phyloP scores from a whole-genome alignment of 2,113 vertebrate species.

The Python bivittatus region DNA sequence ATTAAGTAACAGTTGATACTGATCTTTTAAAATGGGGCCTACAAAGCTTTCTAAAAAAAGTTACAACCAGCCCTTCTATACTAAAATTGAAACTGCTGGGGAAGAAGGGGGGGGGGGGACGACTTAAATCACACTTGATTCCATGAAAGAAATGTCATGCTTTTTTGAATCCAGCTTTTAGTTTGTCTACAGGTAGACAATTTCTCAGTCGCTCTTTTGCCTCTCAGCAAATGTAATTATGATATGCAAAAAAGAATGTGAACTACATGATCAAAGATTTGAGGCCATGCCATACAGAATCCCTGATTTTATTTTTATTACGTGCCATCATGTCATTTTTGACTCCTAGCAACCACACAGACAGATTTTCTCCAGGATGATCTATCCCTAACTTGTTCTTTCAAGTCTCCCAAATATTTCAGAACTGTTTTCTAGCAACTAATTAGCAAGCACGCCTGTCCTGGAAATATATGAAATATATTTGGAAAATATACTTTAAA shows the following conservation, averaged over 20 bases:
- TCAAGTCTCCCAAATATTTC: neutral
- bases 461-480: neutral
- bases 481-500: neutral
- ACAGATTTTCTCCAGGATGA: neutral
- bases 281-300: neutral
- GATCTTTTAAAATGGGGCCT: neutral
- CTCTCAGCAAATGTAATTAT: neutral
- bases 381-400: neutral
- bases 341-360: neutral
- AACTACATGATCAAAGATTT: neutral
- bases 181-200: neutral
- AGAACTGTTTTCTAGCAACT: neutral
- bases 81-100: neutral
- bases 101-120: neutral
- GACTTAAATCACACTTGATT: neutral
- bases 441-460: neutral
- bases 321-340: neutral
- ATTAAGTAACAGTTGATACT: neutral
- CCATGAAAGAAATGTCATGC: neutral
- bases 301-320: neutral
- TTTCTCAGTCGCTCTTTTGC: neutral
- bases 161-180: neutral
- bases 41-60: neutral
- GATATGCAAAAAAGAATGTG: neutral
- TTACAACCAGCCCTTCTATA: neutral